These are phyloP conservation scores for Brachymystax lenok DNA, from an alignment of 2,797 vertebrate genomes.

Conservation along the genomic window DNA sequence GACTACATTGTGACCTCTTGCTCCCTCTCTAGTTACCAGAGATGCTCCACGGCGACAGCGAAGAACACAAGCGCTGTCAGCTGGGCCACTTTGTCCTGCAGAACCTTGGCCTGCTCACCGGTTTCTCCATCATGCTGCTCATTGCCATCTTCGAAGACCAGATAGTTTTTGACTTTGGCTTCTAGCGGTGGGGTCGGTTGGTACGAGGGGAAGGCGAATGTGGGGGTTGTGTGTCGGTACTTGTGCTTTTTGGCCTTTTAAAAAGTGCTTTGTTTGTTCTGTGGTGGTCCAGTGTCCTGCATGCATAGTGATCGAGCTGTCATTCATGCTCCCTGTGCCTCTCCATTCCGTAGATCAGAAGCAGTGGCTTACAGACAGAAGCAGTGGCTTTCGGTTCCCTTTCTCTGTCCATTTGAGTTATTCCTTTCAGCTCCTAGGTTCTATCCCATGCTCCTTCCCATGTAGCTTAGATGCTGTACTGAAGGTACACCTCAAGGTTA, in stretches of 20 bases:
- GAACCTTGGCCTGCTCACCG: constrained; percentile 92
- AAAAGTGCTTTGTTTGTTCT: constrained; percentile 53
- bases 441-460: neutral
- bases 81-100: constrained; percentile 94
- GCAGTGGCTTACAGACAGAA: constrained; percentile 49
- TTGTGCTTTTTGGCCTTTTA: constrained; percentile 56
- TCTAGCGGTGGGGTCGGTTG: constrained; percentile 65
- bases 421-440: constrained; percentile 20
- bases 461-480: neutral
- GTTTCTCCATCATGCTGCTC: constrained; percentile 95
- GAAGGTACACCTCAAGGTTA: constrained; percentile 16
- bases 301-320: constrained; percentile 43
- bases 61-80: constrained; percentile 91
- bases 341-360: constrained; percentile 50
- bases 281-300: constrained; percentile 42
- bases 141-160: constrained; percentile 98
- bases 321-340: constrained; percentile 38
- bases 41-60: constrained; percentile 95
- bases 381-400: constrained; percentile 34
- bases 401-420: constrained; percentile 9
- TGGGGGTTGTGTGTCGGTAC: constrained; percentile 33
- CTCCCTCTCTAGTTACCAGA: constrained; percentile 84
- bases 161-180: constrained; percentile 90
- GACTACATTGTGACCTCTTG: neutral
- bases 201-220: neutral